Evolutionary conservation across 64 coral and sea anemone species (phyloP), one percentile per base, ranked within the genome.

Genomic region (Hydrozoanthus tunicans): DNA sequence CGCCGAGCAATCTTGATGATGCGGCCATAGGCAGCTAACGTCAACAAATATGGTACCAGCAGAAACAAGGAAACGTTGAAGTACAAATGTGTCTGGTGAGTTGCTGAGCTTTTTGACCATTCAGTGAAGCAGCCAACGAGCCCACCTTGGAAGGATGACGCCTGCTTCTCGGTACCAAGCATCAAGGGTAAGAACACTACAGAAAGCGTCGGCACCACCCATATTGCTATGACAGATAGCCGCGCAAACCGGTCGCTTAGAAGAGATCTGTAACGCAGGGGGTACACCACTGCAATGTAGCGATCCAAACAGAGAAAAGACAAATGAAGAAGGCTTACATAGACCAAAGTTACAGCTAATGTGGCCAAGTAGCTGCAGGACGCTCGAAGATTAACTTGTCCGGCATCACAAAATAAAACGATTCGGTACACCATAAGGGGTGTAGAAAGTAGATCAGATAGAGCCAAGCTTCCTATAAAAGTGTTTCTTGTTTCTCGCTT

Each of bases 231-330:
- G 7, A 94, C 61, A 4, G 71, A 63, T 1, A 80, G 11, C 6
- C 13, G n/a, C 53, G 76, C 70, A 6, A 64, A 64, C 10, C 25
- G 52, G 5, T 43, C 65, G 6, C 51, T 83, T 9, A 90, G 8
- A 8, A 94, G 64, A 6, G 6, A 58, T 6, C 3, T 23, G 70
- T 94, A 90, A 14, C 79, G 80, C 23, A 94, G 61, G 6, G 86
- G 79, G 53, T 90, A 5, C 2, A 86, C 0, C 1, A 92, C 65
- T 1, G 91, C 91, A 5, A 92, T 58, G 17, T 93, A 93, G 43
- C 92, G 84, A 89, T 93, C 92, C 32, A 68, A 23, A 10, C 85
- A 79, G 15, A 93, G 77, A 57, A 64, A 56, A 81, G 70, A 81
- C 10, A 89, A 53, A 53, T 93, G 85, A 7, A 61, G 55, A 26